These are phyloP conservation scores for Lasioglossum figueresi DNA, from an alignment of 2,888 invertebrate genomes.

Conservation along the genomic window DNA sequence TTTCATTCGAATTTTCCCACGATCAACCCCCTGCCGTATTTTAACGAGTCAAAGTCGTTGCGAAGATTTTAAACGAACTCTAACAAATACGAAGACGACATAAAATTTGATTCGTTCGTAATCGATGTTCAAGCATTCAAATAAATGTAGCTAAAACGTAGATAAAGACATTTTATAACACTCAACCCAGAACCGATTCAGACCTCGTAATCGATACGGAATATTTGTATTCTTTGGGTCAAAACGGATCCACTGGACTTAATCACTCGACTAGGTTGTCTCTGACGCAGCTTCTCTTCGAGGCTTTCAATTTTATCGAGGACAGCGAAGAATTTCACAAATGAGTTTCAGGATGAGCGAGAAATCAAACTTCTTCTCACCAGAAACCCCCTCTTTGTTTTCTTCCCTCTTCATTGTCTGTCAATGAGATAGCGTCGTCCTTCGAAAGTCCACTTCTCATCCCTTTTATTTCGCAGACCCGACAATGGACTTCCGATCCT, in stretches of 20 bases:
- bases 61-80: no score
- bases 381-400: slow-evolving; percentile 14
- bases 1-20: background rate
- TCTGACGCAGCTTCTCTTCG: background rate
- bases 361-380: slow-evolving; percentile 18
- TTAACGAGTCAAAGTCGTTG: no score
- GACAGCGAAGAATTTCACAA: slow-evolving; percentile 25
- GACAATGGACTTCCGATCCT: slow-evolving; percentile 22
- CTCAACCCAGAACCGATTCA: no score
- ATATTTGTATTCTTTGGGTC: no score
- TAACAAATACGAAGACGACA: no score
- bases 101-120: no score
- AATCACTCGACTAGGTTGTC: background rate
- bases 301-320: slow-evolving; percentile 24
- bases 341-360: slow-evolving; percentile 26
- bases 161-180: no score
- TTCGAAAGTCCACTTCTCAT: background rate
- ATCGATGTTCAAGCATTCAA: no score
- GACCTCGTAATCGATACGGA: no score
- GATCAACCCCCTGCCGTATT: background rate
- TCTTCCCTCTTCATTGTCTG: slow-evolving; percentile 21
- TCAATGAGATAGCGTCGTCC: slow-evolving; percentile 23
- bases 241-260: background rate
- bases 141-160: no score
- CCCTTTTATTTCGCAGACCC: slow-evolving; percentile 21